These are phyloP conservation scores for Nemapogon koenigi DNA, from an alignment of 2,888 invertebrate species.

Conservation along the genomic window DNA sequence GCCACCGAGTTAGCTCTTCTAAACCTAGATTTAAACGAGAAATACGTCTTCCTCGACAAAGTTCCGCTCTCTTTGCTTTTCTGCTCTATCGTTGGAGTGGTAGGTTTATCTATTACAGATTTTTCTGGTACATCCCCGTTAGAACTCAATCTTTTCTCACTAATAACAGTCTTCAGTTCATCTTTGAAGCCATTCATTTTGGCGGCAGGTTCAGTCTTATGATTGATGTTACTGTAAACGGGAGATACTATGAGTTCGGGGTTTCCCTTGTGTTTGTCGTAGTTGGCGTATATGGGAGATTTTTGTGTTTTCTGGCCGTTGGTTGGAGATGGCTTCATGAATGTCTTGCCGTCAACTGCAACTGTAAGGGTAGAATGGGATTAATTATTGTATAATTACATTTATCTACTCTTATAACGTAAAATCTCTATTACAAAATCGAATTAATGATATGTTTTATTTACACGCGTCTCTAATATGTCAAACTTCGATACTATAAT, in stretches of 20 bases:
- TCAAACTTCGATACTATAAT: no score
- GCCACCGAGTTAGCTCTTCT: constrained; percentile 66
- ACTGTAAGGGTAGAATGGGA: constrained; percentile 30
- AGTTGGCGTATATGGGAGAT: constrained; percentile 44
- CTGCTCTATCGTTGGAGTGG: constrained; percentile 38
- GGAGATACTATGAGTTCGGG: constrained; percentile 30
- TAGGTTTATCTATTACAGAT: constrained; percentile 30
- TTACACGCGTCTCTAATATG: no score
- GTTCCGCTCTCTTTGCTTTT: constrained; percentile 45
- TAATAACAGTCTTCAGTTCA: constrained; percentile 45
- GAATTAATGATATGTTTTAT: no score
- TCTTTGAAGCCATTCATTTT: constrained; percentile 40
- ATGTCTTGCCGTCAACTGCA: constrained; percentile 51
- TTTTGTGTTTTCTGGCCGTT: constrained; percentile 27
- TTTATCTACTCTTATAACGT: no score
- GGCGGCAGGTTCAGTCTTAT: constrained; percentile 42
- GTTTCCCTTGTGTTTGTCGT: constrained; percentile 29
- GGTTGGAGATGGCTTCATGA: constrained; percentile 30
- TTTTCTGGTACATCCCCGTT: constrained; percentile 30
- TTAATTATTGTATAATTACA: no score
- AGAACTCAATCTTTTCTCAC: constrained; percentile 35
- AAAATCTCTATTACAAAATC: no score
- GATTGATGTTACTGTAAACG: constrained; percentile 41
- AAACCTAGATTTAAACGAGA: constrained; percentile 69
- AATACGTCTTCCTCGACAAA: constrained; percentile 51